A percentile compares a stretch with the other conserved stretches of the same genome.
phyloP scores from a whole-genome alignment of 2,888 invertebrate genomes.

The Agelastica alni region DNA sequence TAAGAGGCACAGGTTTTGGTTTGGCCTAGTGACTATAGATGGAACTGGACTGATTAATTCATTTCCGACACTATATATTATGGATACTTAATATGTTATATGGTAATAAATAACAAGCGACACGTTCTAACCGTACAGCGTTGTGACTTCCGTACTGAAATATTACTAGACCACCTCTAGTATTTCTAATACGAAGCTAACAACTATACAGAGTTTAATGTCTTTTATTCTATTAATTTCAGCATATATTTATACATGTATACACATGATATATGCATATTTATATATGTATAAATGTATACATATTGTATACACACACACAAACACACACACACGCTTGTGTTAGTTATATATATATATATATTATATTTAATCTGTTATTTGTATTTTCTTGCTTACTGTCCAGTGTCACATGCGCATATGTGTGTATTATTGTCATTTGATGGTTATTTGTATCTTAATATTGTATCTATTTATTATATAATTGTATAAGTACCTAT shows the following conservation, averaged over 20 bases:
- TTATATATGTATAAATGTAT: conserved; percentile 6
- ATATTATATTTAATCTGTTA: conserved; percentile 39
- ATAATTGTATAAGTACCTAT: conserved; percentile 50
- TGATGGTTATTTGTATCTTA: conserved; percentile 56
- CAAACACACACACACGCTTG: too few species aligned
- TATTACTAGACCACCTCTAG: conserved; percentile 6
- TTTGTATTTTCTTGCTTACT: conserved; percentile 56
- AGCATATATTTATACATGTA: conserved; percentile 25
- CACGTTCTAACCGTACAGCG: conserved; percentile 39
- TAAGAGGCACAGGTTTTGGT: conserved; percentile 26
- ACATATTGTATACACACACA: too few species aligned
- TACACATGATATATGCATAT: conserved; percentile 33
- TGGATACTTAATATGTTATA: conserved; percentile 38
- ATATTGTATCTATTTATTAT: conserved; percentile 52
- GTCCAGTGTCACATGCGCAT: conserved; percentile 59
- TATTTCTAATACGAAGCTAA: conserved; percentile 28
- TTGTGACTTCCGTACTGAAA: conserved; percentile 26
- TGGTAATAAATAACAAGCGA: conserved; percentile 42
- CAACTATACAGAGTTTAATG: conserved; percentile 45
- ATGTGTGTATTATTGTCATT: conserved; percentile 57
- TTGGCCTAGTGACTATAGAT: conserved; percentile 36
- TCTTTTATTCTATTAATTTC: conserved; percentile 45
- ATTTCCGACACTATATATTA: conserved; percentile 40
- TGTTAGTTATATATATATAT: conserved; percentile 32
- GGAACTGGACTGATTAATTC: conserved; percentile 55